Evolutionary conservation across 2,113 vertebrate species (phyloP).

Genomic region (Promerops cafer): DNA sequence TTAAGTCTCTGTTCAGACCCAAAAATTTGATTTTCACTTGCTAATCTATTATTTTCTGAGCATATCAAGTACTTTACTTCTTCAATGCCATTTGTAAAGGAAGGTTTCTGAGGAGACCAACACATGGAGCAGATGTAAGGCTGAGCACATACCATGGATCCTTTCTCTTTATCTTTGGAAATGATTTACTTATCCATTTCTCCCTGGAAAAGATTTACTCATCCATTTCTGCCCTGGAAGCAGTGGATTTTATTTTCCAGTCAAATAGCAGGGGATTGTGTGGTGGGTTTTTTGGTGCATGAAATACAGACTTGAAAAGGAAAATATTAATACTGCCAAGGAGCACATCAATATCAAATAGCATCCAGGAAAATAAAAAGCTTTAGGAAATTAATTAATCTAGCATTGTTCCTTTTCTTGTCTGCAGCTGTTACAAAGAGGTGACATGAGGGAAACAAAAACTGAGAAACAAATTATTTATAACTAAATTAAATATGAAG

Average conservation of each 20-base stretch:
- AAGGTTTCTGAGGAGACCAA: not conserved
- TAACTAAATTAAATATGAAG: not conserved
- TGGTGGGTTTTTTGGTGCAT: not conserved
- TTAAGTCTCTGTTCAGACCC: not conserved
- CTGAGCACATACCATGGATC: not conserved
- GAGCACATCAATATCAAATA: not conserved
- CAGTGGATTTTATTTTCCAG: not conserved
- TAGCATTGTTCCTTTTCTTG: not conserved
- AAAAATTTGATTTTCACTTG: not conserved
- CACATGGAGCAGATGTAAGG: not conserved
- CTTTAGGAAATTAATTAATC: not conserved
- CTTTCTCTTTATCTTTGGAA: not conserved
- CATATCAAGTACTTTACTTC: not conserved
- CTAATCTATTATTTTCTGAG: not conserved
- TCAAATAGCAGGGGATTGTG: not conserved
- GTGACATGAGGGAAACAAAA: not conserved
- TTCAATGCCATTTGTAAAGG: not conserved
- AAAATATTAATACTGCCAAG: not conserved
- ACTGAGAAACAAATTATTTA: not conserved
- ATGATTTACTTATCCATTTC: not conserved
- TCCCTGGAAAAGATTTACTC: not conserved
- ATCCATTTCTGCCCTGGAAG: not conserved
- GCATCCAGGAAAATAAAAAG: not conserved
- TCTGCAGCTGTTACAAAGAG: not conserved
- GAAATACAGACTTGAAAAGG: not conserved